phyloP scores from a whole-genome alignment of 2,888 invertebrate species.

The Sturmia bella region DNA sequence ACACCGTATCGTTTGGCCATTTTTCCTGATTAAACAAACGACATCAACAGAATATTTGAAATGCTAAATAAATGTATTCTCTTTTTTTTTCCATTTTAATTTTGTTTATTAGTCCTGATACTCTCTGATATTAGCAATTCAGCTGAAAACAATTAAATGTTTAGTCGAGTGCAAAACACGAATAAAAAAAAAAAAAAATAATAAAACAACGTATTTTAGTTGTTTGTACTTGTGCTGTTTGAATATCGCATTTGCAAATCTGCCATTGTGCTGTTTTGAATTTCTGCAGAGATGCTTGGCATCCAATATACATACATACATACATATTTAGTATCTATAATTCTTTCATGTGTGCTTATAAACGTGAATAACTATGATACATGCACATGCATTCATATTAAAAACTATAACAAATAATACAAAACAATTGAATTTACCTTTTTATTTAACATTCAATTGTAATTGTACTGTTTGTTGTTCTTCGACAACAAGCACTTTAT shows the following conservation, averaged over 20 bases:
- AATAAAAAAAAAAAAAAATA: conserved; percentile 35
- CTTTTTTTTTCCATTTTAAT: neutral
- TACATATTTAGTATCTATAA: neutral
- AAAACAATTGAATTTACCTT: conserved; percentile 31
- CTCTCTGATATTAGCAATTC: neutral
- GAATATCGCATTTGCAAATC: conserved; percentile 27
- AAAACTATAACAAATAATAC: neutral
- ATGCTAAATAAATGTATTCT: neutral
- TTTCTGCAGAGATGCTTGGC: neutral
- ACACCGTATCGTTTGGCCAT: neutral
- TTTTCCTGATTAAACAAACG: neutral
- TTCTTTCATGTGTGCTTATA: neutral
- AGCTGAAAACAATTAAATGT: conserved; percentile 32
- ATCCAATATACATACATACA: too few relatives aligned
- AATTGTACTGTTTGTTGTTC: conserved; percentile 8
- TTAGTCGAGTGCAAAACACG: conserved; percentile 49
- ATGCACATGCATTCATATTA: neutral
- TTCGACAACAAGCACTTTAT: conserved; percentile 26
- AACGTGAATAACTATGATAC: neutral
- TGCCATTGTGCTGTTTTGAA: conserved; percentile 21
- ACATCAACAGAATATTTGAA: neutral
- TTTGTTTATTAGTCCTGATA: neutral
- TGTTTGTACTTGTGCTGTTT: neutral
- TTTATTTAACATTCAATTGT: conserved; percentile 34
- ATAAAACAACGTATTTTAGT: conserved; percentile 19